Base-by-base conservation (phyloP, 35 echinoderm and acorn worm species). In the Apostichopus californicus region DNA sequence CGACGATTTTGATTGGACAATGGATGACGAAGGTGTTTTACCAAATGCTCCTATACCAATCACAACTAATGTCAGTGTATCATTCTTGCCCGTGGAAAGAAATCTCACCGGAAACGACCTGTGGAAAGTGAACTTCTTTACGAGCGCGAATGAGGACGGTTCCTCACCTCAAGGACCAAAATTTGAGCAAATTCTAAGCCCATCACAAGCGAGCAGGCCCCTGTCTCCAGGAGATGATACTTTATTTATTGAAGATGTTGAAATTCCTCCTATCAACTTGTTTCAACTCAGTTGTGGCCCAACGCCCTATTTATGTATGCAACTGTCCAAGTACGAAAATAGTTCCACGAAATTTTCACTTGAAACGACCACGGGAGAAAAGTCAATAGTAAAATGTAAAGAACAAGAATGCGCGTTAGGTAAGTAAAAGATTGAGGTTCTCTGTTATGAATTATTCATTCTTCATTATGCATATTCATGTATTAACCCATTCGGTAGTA, bases 1-100 rank as follows among this genome's bases (percentile, higher is more conserved):
- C 86, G 64, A 72, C 22, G 64, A 89, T 72, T 89, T 89, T 68
- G 61, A 72, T 73, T 89, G 86, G 86, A 89, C 86, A 73, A 72
- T 89, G 86, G 86, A 89, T 6, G 64, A 72, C 22, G 22, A 20
- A 5, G 13, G 6, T 9, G 6, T 64, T 14, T 13, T 54, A 17
- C n/a, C 21, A 25, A 24, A 24, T 28, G 64, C 54, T 17, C 28
- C 86, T 72, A 54, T 21, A 52, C 28, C 86, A 89, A 72, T 89
- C n/a, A 21, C 22, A 25, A 34, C 86, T 64, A 89, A 89, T 14
- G 7, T 89, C 2, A 89, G 61, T 54, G 86, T 89, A 26, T 89
- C 86, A 8, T 64, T 89, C 68, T 64, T 89, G 34, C 86, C 86
- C 28, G 86, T 89, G 3, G 61, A 26, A 22, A 72, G 86, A 75